Percentiles rank a stretch among this genome's conserved stretches.
These are phyloP conservation scores for Azemiops feae DNA, from an alignment of 2,113 vertebrate species.

Conservation along the genomic window DNA sequence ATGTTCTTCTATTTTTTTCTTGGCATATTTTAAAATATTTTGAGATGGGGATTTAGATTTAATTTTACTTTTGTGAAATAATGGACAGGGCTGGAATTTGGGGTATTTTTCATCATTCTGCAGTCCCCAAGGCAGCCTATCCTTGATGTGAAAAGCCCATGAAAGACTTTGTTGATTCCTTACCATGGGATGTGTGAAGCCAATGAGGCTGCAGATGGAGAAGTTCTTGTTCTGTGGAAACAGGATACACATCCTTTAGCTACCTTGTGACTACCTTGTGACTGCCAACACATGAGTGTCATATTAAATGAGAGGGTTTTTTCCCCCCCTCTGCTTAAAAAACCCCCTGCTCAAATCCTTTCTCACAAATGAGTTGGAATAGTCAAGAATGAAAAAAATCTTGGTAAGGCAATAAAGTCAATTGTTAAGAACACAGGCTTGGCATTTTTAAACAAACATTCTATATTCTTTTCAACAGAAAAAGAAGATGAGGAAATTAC, in stretches of 20 bases:
- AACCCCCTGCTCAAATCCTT: neutral
- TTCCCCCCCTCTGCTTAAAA: neutral
- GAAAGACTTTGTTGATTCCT: neutral
- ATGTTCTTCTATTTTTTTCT: neutral
- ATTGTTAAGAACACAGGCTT: neutral
- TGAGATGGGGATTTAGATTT: neutral
- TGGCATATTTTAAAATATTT: neutral
- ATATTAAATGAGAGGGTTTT: neutral
- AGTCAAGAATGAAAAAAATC: neutral
- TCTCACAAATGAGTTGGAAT: neutral
- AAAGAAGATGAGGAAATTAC: constrained; percentile 67
- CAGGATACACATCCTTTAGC: neutral
- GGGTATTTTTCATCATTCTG: neutral
- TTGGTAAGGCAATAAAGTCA: neutral
- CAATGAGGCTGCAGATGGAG: neutral
- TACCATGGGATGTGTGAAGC: neutral
- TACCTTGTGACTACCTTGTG: neutral
- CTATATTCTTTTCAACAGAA: constrained; percentile 60
- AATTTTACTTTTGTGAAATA: neutral
- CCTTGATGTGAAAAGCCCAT: neutral
- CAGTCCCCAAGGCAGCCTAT: neutral
- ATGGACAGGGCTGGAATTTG: neutral
- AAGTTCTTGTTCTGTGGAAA: neutral
- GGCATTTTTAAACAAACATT: neutral
- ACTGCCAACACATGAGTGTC: neutral